Conservation (phyloP, 2,113 vertebrate genomes). For the Malaclemys terrapin region DNA sequence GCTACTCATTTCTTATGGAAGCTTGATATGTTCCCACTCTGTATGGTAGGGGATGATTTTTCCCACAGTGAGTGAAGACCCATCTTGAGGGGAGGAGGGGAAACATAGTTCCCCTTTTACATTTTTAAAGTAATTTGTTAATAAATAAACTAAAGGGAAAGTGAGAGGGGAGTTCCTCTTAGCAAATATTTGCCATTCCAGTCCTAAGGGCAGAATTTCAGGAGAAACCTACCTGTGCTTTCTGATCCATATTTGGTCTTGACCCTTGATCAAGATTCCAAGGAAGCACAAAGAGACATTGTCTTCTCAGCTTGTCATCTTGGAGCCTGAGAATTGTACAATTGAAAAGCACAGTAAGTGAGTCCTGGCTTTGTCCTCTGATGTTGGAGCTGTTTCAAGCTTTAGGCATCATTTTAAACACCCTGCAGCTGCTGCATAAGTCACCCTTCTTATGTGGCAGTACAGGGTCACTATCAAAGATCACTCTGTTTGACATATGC, state of each 20-base stretch:
- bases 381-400: background rate
- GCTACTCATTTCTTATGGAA: background rate
- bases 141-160: background rate
- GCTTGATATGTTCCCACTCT: background rate
- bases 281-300: background rate
- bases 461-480: background rate
- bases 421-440: background rate
- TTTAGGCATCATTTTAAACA: conserved; percentile 1
- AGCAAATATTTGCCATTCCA: background rate
- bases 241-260: background rate
- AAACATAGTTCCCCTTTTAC: background rate
- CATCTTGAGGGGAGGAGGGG: background rate
- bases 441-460: background rate
- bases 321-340: background rate
- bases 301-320: background rate
- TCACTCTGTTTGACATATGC: background rate
- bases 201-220: background rate
- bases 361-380: background rate
- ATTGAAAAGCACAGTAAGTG: background rate
- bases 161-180: background rate
- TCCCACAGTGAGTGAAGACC: background rate
- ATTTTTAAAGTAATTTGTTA: background rate
- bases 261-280: background rate
- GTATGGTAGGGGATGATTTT: background rate
- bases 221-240: background rate